Evolutionary conservation across 2,113 vertebrate species (phyloP).

Genomic region (Lepus americanus): DNA sequence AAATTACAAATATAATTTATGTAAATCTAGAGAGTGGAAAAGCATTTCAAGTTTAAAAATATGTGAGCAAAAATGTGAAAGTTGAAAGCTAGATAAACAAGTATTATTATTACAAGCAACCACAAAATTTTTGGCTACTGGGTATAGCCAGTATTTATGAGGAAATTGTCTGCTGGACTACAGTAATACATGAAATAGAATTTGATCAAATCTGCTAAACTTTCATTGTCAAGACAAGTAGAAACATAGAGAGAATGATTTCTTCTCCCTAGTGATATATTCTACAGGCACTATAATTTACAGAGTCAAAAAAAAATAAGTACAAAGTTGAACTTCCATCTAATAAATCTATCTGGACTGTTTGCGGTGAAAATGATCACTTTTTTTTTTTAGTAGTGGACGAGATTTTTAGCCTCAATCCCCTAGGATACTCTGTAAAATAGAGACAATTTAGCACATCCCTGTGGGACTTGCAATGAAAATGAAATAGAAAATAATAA

Average conservation of each 20-base stretch:
- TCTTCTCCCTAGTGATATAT: constrained; percentile 31
- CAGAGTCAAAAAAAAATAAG: constrained; percentile 33
- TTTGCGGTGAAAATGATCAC: constrained; percentile 18
- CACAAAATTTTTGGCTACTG: background rate
- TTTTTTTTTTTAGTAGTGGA: background rate
- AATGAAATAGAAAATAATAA: constrained; percentile 68
- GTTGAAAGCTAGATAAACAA: background rate
- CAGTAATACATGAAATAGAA: background rate
- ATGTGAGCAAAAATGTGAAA: background rate
- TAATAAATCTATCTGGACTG: constrained; percentile 41
- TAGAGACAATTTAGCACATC: constrained; percentile 40
- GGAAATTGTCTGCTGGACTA: background rate
- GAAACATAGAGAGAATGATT: constrained; percentile 57
- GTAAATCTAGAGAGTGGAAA: background rate
- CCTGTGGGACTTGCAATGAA: constrained; percentile 49
- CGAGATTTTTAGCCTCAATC: constrained; percentile 48
- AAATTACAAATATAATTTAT: constrained; percentile 6
- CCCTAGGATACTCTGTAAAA: constrained; percentile 58
- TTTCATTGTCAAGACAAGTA: constrained; percentile 57
- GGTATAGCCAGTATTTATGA: background rate
- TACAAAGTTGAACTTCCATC: background rate
- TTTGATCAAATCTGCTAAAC: constrained; percentile 44
- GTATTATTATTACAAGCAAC: background rate
- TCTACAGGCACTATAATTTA: constrained; percentile 54
- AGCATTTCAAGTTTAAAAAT: background rate